Percentiles rank a stretch among this genome's conserved stretches.
Evolutionary conservation across 2,888 invertebrate species (phyloP).

Genomic region (Listrodromus nycthemerus): DNA sequence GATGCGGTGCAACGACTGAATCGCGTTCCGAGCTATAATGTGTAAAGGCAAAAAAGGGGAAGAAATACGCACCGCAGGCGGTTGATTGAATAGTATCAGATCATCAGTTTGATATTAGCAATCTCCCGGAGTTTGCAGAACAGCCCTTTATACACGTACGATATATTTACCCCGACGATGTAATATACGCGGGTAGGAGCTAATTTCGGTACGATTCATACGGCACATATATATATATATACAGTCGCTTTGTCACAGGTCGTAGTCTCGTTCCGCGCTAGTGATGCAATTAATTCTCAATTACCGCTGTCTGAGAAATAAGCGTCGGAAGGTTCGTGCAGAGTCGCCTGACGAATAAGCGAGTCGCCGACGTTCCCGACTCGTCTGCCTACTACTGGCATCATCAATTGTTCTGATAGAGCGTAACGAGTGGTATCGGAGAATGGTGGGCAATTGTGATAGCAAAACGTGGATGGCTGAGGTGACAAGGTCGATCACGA

Average conservation of each 20-base stretch:
- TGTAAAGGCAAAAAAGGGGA: conserved; percentile 18
- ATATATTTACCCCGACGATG: conserved; percentile 10
- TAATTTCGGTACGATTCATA: not conserved
- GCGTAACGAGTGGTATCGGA: not conserved
- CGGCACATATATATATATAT: conserved; percentile 36
- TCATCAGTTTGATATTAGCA: conserved; percentile 53
- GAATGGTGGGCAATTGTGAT: conserved; percentile 12
- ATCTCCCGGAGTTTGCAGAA: conserved; percentile 42
- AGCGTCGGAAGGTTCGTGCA: conserved; percentile 33
- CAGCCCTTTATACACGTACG: conserved; percentile 1
- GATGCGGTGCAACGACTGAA: conserved; percentile 22
- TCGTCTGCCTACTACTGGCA: conserved; percentile 29
- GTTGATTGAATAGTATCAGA: conserved; percentile 59
- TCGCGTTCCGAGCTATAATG: conserved; percentile 44
- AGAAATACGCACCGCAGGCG: conserved; percentile 45
- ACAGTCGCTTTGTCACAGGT: not conserved
- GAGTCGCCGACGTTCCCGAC: not conserved
- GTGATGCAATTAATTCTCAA: conserved; percentile 51
- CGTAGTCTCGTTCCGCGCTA: conserved; percentile 6
- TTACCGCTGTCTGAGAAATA: conserved; percentile 42
- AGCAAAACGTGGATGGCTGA: not conserved
- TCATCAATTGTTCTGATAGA: conserved; percentile 36
- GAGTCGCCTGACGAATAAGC: conserved; percentile 46
- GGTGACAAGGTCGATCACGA: conserved; percentile 28
- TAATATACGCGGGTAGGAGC: conserved; percentile 4